These are phyloP conservation scores for Pseudorectes ferrugineus DNA, from an alignment of 2,113 vertebrate genomes.

Conservation along the genomic window DNA sequence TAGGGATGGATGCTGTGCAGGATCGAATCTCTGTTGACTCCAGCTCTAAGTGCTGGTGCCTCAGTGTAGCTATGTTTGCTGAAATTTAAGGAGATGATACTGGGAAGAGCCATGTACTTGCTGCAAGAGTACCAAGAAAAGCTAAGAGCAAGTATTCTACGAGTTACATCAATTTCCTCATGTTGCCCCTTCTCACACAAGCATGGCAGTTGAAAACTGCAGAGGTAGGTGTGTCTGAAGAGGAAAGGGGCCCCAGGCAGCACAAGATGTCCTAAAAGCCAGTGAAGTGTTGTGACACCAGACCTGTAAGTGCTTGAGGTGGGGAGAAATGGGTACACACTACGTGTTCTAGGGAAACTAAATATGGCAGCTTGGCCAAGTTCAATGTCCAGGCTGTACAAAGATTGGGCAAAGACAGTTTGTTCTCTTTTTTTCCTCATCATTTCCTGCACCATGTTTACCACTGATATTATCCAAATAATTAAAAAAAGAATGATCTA, in stretches of 20 bases:
- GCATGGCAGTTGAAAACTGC: background rate
- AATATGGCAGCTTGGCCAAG: background rate
- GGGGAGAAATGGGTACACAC: background rate
- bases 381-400: background rate
- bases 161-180: background rate
- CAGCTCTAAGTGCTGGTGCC: background rate
- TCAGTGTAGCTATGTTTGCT: background rate
- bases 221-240: background rate
- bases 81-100: background rate
- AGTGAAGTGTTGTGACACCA: background rate
- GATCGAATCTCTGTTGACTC: background rate
- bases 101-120: background rate
- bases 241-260: background rate
- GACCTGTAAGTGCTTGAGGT: background rate
- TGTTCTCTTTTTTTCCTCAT: background rate
- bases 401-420: background rate
- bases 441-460: background rate
- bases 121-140: background rate
- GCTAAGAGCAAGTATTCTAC: background rate
- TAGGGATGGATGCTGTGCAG: background rate
- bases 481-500: background rate
- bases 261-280: background rate
- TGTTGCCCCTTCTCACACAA: background rate
- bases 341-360: background rate
- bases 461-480: background rate